A percentile compares a stretch with the other conserved stretches of the same genome.
These are phyloP conservation scores for Larimichthys polyactis DNA, from an alignment of 2,113 vertebrate species.

Conservation along the genomic window DNA sequence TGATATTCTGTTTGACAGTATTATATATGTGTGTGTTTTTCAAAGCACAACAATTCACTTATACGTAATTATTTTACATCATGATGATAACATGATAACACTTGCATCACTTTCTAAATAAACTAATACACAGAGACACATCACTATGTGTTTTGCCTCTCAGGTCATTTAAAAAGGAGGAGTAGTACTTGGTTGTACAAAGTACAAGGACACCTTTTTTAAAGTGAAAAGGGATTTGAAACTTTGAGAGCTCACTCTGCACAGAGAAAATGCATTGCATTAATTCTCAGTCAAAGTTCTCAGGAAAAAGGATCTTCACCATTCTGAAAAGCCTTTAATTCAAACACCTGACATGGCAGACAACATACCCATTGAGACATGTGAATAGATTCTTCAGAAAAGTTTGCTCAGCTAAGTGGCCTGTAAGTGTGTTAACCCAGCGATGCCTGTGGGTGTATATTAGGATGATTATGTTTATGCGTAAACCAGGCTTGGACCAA, in stretches of 20 bases:
- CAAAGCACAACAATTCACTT: not conserved
- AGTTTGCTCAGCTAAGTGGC: constrained; percentile 58
- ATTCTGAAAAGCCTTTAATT: constrained; percentile 24
- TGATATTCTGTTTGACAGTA: not conserved
- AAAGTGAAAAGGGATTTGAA: not conserved
- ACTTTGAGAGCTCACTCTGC: not conserved
- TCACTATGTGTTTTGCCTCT: too few relatives aligned
- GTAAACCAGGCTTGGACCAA: constrained; percentile 30
- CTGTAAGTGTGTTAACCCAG: constrained; percentile 44
- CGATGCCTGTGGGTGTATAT: constrained; percentile 22
- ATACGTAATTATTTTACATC: not conserved
- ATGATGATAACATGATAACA: not conserved
- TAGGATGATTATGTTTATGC: constrained; percentile 44
- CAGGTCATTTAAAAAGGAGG: not conserved
- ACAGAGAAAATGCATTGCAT: not conserved
- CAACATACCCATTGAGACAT: constrained; percentile 34
- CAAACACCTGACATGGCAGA: not conserved
- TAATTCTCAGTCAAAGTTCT: not conserved
- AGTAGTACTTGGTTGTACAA: too few relatives aligned
- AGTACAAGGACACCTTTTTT: too few relatives aligned
- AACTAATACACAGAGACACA: not conserved
- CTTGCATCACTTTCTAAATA: not conserved
- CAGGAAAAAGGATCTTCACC: not conserved
- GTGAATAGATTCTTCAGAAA: constrained; percentile 45
- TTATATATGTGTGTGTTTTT: not conserved